A percentile compares a stretch with the other conserved stretches of the same genome.
These are phyloP conservation scores for Papilio dardanus DNA, from an alignment of 1,140 invertebrate genomes.

Conservation along the genomic window DNA sequence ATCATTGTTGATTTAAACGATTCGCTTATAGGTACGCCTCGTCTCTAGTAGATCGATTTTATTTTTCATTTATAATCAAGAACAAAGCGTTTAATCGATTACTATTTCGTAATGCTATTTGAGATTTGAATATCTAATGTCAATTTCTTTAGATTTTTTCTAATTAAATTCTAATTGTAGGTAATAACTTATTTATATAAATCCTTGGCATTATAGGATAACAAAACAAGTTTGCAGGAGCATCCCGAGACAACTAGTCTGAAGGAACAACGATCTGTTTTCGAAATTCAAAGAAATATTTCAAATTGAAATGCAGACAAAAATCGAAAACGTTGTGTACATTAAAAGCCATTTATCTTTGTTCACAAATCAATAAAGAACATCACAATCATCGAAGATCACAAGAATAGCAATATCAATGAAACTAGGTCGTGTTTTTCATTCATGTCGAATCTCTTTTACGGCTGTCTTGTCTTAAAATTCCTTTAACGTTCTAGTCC, in stretches of 20 bases:
- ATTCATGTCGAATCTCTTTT: slow-evolving; percentile 31
- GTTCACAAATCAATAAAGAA: slow-evolving; percentile 20
- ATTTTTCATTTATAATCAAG: slow-evolving; percentile 6
- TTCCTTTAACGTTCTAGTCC: slow-evolving; percentile 24
- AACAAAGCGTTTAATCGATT: slow-evolving; percentile 28
- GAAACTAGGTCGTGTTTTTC: slow-evolving; percentile 29
- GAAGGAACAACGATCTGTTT: not conserved
- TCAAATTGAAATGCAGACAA: not conserved
- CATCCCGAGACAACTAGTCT: not conserved
- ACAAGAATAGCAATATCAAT: slow-evolving; percentile 25
- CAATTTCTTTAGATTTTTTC: not conserved
- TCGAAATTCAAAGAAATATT: not conserved
- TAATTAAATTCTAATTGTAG: not conserved
- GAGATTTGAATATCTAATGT: not conserved
- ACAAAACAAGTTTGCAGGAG: not conserved
- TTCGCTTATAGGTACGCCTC: not conserved
- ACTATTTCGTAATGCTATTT: slow-evolving; percentile 6
- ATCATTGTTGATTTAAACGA: slow-evolving; percentile 20
- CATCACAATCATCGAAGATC: slow-evolving; percentile 22
- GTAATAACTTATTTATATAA: not conserved
- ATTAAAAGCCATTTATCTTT: not conserved
- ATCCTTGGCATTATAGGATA: no score
- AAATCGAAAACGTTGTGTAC: not conserved
- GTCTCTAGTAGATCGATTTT: not conserved
- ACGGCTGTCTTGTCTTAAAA: not conserved